Evolutionary conservation across 2,113 vertebrate species (phyloP).

Genomic region (Peromyscus polionotus): DNA sequence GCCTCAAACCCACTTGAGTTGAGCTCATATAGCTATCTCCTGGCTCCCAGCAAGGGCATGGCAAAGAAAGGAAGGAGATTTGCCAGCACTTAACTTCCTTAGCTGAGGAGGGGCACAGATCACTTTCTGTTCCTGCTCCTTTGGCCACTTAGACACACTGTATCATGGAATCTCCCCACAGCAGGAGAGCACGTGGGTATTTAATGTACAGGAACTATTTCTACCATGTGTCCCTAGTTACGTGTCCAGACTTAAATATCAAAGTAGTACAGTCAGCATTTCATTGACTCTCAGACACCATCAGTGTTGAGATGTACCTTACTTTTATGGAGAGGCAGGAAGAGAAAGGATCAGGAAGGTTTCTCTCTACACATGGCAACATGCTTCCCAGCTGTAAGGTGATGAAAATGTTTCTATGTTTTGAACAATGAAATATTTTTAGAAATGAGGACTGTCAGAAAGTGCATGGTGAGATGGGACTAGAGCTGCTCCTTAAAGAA

Average conservation of each 20-base stretch:
- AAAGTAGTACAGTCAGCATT: not conserved
- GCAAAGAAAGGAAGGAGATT: not conserved
- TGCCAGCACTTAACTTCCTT: no score
- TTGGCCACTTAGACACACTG: not conserved
- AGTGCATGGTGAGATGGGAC: no score
- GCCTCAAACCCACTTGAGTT: slow-evolving; percentile 74
- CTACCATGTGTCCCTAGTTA: not conserved
- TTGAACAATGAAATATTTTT: not conserved
- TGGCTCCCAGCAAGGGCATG: not conserved
- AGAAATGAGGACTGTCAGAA: not conserved
- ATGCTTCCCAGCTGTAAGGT: not conserved
- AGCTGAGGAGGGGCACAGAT: rapidly evolving
- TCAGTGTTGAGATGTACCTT: not conserved
- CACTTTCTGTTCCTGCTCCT: not conserved
- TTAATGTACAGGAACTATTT: no score
- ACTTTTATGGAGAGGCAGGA: not conserved
- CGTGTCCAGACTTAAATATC: not conserved
- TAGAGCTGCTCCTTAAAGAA: not conserved
- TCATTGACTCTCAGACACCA: not conserved
- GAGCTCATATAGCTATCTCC: slow-evolving; percentile 74
- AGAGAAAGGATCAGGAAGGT: not conserved
- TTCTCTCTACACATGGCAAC: not conserved
- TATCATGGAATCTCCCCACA: not conserved
- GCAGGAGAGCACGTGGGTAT: not conserved
- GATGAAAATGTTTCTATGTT: not conserved